Evolutionary conservation across 2,888 invertebrate species (phyloP).

Genomic region (Tolmerus cingulatus): DNA sequence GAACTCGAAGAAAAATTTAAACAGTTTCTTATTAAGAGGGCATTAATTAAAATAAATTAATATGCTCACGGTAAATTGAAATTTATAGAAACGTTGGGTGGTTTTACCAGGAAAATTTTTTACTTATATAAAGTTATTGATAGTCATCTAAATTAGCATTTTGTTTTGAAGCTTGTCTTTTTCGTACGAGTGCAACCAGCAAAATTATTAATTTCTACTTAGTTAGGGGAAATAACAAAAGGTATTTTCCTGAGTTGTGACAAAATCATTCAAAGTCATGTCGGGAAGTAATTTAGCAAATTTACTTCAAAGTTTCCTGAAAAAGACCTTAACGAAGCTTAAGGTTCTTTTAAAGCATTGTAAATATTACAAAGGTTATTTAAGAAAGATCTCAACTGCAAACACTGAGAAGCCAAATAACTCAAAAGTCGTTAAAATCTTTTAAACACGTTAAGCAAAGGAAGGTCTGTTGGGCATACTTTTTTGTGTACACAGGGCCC

Average conservation of each 20-base stretch:
- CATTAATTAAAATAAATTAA: not conserved
- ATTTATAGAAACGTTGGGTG: not conserved
- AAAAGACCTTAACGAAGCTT: no score
- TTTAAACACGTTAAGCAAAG: not conserved
- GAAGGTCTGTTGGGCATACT: not conserved
- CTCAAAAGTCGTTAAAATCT: not conserved
- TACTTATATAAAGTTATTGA: not conserved
- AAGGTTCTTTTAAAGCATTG: no score
- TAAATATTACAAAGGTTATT: no score
- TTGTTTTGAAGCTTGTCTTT: not conserved
- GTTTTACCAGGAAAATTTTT: not conserved
- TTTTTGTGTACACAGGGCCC: not conserved
- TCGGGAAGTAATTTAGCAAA: no score
- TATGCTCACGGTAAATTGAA: not conserved
- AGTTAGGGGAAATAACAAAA: no score
- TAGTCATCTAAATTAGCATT: not conserved
- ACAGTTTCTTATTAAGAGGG: not conserved
- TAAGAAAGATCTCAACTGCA: not conserved
- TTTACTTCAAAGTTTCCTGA: no score
- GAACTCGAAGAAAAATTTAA: not conserved
- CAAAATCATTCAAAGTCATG: no score
- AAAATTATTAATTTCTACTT: no score
- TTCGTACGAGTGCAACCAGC: no score
- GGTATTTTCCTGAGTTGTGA: no score
- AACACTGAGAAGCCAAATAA: not conserved